These are phyloP conservation scores for Agonopterix arenella DNA, from an alignment of 2,888 invertebrate genomes.

Conservation along the genomic window DNA sequence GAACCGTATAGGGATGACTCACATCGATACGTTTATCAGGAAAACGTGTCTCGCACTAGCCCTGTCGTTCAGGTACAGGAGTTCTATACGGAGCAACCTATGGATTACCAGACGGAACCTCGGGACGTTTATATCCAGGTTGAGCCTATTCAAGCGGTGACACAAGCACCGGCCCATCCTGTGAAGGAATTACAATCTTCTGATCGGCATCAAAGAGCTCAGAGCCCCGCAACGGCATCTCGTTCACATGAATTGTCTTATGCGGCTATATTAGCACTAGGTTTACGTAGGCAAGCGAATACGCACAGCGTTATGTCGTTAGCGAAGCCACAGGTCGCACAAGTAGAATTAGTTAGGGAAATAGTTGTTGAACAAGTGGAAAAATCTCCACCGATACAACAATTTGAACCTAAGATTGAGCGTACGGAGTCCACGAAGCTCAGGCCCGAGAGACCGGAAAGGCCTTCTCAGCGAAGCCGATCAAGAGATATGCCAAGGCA, in stretches of 20 bases:
- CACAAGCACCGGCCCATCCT: conserved; percentile 7
- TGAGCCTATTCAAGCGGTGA: conserved; percentile 9
- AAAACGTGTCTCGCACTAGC: conserved; percentile 10
- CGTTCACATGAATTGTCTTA: conserved; percentile 82
- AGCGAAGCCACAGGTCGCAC: conserved; percentile 58
- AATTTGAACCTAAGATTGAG: conserved; percentile 31
- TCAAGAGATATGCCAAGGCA: conserved; percentile 60
- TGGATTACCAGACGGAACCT: conserved; percentile 24
- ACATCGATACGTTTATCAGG: conserved; percentile 29
- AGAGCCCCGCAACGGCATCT: conserved; percentile 36
- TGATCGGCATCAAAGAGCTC: conserved; percentile 31
- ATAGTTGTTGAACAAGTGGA: conserved; percentile 40
- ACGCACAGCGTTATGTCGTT: conserved; percentile 37
- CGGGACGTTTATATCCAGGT: conserved; percentile 16
- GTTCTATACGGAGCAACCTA: conserved; percentile 20
- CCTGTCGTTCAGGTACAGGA: conserved; percentile 19
- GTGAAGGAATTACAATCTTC: conserved; percentile 20
- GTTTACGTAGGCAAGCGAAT: conserved; percentile 62
- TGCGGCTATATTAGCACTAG: conserved; percentile 83
- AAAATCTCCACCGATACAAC: conserved; percentile 34
- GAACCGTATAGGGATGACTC: conserved; percentile 40
- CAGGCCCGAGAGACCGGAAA: conserved; percentile 27
- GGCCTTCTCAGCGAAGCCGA: conserved; percentile 46
- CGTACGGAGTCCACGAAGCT: conserved; percentile 22
- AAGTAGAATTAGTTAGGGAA: conserved; percentile 55